Base-by-base conservation (phyloP, 2,888 invertebrate species). In the Teinopalpus imperialis region DNA sequence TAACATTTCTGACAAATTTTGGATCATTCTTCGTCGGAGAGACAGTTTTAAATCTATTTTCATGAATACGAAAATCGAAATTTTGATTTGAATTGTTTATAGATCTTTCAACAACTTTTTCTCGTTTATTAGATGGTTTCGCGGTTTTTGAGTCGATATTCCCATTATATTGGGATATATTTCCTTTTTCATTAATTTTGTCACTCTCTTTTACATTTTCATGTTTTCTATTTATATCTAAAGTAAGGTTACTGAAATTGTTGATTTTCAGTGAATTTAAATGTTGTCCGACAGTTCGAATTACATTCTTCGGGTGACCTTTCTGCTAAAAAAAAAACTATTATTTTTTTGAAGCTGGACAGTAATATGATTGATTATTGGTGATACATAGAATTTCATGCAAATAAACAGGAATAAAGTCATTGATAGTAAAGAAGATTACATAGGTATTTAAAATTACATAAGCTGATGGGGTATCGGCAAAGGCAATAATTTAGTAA, bases 211-310 rank as follows among this genome's bases (percentile, higher is more conserved):
- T 3, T 8, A 30, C 6, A 13, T 13, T 27, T 18, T 24, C 20
- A n/a, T n/a, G n/a, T n/a, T n/a, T n/a, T n/a, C n/a, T n/a, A 20
- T 43, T 31, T 1, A 7, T 2, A 6, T 35, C 23, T 9, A 43
- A n/a, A 6, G 13, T 12, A 1, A 37, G 5, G 10, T 16, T 12
- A 2, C 37, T 37, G 2, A 2, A 32, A 24, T 39, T 37, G 1
- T 51, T 63, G 6, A 79, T 61, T 55, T 64, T 70, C 0, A 77
- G 18, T 0, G 49, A 35, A 5, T 61, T 66, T 1, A 78, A 21
- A 43, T 77, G 53, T 46, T 61, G 67, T 0, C 78, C 81, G 1
- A 35, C 32, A 0, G 74, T 74, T 21, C 76, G 60, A 0, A 76
- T 26, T 1, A 81, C 44, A 53, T 59, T 69, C 0, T 44, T 14